Evolutionary conservation across 1,140 invertebrate species (phyloP), one percentile per base, ranked within the genome.

Genomic region (Drosophila pachea): DNA sequence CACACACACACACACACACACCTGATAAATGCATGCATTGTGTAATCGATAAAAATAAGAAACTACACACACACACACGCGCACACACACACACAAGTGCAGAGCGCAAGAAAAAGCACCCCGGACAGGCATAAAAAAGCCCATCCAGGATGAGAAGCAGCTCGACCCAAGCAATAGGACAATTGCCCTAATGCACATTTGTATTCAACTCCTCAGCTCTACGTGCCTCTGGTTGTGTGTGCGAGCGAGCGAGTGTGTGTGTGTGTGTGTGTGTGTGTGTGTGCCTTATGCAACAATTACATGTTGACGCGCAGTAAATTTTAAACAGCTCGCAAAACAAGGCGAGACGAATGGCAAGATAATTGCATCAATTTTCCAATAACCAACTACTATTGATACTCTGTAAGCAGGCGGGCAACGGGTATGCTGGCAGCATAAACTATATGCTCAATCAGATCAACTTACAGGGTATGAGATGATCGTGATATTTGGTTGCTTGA

Each of bases 21-120:
- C 61, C 79, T 84, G 79, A 83, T 83, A 83, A 83, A 83, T 78
- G 79, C 79, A 84, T 79, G 73, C 81, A 84, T 83, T 83, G 79
- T 83, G 81, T 84, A 83, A 83, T 83, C 79, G 79, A 83, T 83
- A 84, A 79, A 76, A 73, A 33, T 14, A 43, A n/a, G 14, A n/a
- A 43, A n/a, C 2, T 9, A 22, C 22, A 22, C 22, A 22, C 22
- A 22, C 22, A 43, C 40, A 42, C 40, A 42, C 40, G 14, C 40
- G 7, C 33, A n/a, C n/a, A n/a, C 22, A 22, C 22, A 22, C 22
- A 43, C 40, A 43, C 40, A 43, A 6, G 5, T 12, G 5, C 4
- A 42, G 7, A 12, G 11, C n/a, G 11, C 7, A 9, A 12, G 77
- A 69, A 52, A 60, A 49, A 73, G 35, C 14, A 6, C 31, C 32